Percentiles rank a stretch among this genome's conserved stretches.
Evolutionary conservation across 92 coral and sea anemone species (phyloP).

Genomic region (Virgularia gustaviana): DNA sequence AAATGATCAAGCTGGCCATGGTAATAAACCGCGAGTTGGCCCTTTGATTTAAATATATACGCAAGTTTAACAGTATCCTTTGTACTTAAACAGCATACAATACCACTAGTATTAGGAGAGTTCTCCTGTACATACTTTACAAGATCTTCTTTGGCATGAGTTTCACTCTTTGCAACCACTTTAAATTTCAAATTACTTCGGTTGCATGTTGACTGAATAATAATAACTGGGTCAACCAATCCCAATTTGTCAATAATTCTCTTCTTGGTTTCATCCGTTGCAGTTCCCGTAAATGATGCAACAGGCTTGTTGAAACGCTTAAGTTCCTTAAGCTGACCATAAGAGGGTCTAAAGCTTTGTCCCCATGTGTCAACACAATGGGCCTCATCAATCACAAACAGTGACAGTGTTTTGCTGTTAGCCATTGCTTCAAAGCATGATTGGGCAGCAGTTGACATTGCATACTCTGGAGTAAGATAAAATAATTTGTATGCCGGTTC

Average conservation of each 20-base stretch:
- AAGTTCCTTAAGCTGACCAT: not conserved
- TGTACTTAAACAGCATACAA: constrained; percentile 4
- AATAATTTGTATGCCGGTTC: not conserved
- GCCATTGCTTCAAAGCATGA: not conserved
- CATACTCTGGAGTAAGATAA: constrained; percentile 13
- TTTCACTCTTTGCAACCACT: constrained; percentile 5
- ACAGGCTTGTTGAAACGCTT: not conserved
- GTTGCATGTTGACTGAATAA: not conserved
- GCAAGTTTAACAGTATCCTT: constrained; percentile 12
- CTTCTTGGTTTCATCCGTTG: not conserved
- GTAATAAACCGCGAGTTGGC: not conserved
- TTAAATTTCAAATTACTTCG: not conserved
- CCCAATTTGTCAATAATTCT: constrained; percentile 11
- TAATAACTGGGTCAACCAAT: not conserved
- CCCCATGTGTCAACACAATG: no score
- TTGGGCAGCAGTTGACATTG: not conserved
- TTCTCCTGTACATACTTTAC: not conserved
- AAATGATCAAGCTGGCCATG: constrained; percentile 18
- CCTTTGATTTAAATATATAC: constrained; percentile 9
- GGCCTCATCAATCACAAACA: constrained; percentile 7
- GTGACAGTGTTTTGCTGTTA: not conserved
- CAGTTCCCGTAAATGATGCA: constrained; percentile 20
- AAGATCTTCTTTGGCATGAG: constrained; percentile 8
- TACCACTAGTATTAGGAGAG: not conserved
- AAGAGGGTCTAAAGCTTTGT: constrained; percentile 12